Conservation (phyloP, 1,140 invertebrate species). For the Zaprionus taronus region DNA sequence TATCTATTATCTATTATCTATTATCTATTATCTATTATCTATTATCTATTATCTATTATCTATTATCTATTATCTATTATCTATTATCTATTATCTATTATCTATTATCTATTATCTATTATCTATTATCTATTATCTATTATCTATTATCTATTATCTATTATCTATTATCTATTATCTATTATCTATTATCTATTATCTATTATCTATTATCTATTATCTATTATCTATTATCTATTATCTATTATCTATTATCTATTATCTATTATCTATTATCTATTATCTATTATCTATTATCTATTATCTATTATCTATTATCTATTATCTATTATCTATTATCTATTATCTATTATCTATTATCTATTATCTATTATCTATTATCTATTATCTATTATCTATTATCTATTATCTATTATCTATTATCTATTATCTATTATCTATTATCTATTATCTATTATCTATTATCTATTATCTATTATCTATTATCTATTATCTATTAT, state of each 20-base stretch:
- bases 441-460: constrained; percentile 8
- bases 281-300: constrained; percentile 1
- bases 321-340: constrained; percentile 10
- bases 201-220: neutral
- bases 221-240: neutral
- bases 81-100: constrained; percentile 4
- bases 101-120: constrained; percentile 3
- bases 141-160: constrained; percentile 2
- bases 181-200: neutral
- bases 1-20: constrained; percentile 18
- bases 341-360: constrained; percentile 10
- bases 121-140: constrained; percentile 1
- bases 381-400: constrained; percentile 4
- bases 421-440: constrained; percentile 2
- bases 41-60: constrained; percentile 3
- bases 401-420: constrained; percentile 7
- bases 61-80: neutral
- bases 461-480: constrained; percentile 8
- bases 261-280: neutral
- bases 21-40: neutral
- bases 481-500: constrained; percentile 8
- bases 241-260: neutral
- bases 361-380: constrained; percentile 6
- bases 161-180: constrained; percentile 1
- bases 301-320: constrained; percentile 1